Evolutionary conservation across 2,113 vertebrate genomes (phyloP).

Genomic region (Tupaia chinensis): DNA sequence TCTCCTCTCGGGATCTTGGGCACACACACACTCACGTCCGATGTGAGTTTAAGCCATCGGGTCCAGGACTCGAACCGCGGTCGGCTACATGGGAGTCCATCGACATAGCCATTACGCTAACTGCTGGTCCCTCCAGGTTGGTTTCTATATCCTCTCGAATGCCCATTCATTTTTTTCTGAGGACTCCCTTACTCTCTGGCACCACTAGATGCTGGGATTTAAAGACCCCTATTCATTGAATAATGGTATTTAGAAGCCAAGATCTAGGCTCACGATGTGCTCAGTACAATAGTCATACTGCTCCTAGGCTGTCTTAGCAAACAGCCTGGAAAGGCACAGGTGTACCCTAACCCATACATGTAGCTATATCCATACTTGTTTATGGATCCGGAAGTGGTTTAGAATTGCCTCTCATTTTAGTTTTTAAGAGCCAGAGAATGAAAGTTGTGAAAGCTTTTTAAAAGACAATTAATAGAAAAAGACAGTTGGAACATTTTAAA

Average conservation of each 20-base stretch:
- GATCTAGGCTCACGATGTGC: neutral
- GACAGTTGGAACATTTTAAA: neutral
- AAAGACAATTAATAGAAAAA: neutral
- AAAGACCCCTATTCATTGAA: neutral
- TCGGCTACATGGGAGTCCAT: too few relatives aligned
- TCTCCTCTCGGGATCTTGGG: too few relatives aligned
- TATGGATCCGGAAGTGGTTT: neutral
- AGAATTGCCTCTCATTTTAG: neutral
- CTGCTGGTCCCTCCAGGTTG: too few relatives aligned
- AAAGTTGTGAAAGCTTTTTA: neutral
- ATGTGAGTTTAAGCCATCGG: too few relatives aligned
- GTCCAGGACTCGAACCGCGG: too few relatives aligned
- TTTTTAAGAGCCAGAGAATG: neutral
- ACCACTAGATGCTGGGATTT: neutral
- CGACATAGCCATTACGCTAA: too few relatives aligned
- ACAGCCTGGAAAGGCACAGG: neutral
- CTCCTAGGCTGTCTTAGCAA: neutral
- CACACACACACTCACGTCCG: too few relatives aligned
- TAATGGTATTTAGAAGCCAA: slow-evolving; percentile 2
- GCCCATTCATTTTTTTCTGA: neutral
- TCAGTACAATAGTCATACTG: neutral
- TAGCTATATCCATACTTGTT: neutral
- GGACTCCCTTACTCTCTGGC: neutral
- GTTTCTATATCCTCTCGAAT: neutral
- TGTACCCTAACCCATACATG: neutral